A percentile compares a stretch with the other conserved stretches of the same genome.
Conservation (phyloP, 2,888 invertebrate species). For the Philaethria dido region DNA sequence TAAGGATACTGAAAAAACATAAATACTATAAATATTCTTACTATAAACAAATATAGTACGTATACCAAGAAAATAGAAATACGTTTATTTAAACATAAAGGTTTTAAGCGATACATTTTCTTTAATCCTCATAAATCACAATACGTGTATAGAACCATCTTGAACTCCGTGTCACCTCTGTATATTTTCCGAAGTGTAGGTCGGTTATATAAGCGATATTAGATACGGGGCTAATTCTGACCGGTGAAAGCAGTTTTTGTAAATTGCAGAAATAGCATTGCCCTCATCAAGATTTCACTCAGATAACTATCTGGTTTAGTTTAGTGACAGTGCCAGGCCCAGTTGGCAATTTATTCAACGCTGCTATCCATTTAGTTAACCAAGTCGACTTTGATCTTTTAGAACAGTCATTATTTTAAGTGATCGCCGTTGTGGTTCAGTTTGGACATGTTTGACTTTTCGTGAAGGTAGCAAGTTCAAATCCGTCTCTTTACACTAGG, state of each 20-base stretch:
- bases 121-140: too few relatives aligned
- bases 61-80: too few relatives aligned
- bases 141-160: neutral
- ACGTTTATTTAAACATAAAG: too few relatives aligned
- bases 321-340: conserved; percentile 60
- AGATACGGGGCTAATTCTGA: conserved; percentile 52
- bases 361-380: conserved; percentile 34
- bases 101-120: too few relatives aligned
- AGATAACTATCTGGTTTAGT: conserved; percentile 64
- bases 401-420: conserved; percentile 51
- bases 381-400: conserved; percentile 62
- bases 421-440: neutral
- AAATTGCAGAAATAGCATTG: conserved; percentile 57
- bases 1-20: too few relatives aligned
- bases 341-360: conserved; percentile 64
- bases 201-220: conserved; percentile 28
- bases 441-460: neutral
- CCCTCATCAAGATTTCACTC: conserved; percentile 69
- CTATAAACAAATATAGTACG: too few relatives aligned
- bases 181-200: neutral
- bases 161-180: conserved; percentile 6
- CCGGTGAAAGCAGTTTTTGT: conserved; percentile 66
- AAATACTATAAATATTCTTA: too few relatives aligned
- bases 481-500: neutral
- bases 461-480: neutral